Percentiles rank a stretch among this genome's conserved stretches.
phyloP scores from a whole-genome alignment of 2,797 vertebrate genomes.

The Glossophaga mutica region DNA sequence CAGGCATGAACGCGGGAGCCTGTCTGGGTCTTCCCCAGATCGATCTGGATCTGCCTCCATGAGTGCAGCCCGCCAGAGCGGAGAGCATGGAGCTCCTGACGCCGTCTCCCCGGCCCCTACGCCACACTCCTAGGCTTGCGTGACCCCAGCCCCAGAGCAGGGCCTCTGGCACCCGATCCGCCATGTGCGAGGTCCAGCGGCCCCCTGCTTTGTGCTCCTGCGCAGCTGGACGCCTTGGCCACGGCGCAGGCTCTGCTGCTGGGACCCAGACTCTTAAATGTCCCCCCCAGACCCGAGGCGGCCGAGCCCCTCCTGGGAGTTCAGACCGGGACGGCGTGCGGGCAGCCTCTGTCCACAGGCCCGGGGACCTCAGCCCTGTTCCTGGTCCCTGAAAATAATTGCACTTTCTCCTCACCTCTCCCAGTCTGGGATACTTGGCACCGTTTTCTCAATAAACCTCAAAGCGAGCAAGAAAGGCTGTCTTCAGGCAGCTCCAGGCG shows the following conservation, averaged over 20 bases:
- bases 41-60: neutral
- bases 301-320: neutral
- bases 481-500: neutral
- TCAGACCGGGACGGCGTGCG: fast-evolving
- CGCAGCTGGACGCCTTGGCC: neutral
- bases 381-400: neutral
- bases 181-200: neutral
- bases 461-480: no score
- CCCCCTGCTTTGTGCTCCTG: neutral
- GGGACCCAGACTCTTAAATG: neutral
- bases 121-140: neutral
- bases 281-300: no score
- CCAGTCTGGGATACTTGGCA: neutral
- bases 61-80: no score
- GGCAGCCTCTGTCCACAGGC: neutral
- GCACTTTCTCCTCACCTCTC: neutral
- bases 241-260: fast-evolving
- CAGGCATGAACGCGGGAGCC: neutral
- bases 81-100: neutral
- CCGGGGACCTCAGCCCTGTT: neutral
- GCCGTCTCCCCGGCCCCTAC: fast-evolving
- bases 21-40: neutral
- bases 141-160: neutral
- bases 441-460: neutral
- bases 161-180: neutral